These are phyloP conservation scores for Ormyrus pomaceus DNA, from an alignment of 2,888 invertebrate species.

Conservation along the genomic window DNA sequence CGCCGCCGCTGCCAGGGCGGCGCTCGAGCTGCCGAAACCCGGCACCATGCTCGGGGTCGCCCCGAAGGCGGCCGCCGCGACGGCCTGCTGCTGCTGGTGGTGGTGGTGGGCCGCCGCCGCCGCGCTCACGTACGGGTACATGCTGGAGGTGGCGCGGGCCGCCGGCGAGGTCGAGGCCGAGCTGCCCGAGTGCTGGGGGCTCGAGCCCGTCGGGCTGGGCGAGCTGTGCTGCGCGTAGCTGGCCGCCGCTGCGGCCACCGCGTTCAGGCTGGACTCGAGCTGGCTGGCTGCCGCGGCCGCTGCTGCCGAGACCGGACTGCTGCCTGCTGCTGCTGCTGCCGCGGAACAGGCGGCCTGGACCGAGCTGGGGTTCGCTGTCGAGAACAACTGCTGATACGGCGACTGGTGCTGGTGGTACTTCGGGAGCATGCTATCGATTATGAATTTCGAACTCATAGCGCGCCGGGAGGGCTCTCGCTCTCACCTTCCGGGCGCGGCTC, in stretches of 20 bases:
- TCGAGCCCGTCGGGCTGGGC: slow-evolving; percentile 83
- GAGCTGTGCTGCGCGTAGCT: slow-evolving; percentile 81
- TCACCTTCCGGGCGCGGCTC: slow-evolving; percentile 38
- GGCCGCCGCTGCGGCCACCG: slow-evolving; percentile 82
- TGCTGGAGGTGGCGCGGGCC: slow-evolving; percentile 83
- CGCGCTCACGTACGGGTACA: slow-evolving; percentile 92
- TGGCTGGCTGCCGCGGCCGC: slow-evolving; percentile 80
- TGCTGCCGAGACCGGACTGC: slow-evolving; percentile 42
- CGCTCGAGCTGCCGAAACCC: slow-evolving; percentile 78
- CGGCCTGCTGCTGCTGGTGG: slow-evolving; percentile 84
- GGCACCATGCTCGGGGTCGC: slow-evolving; percentile 82
- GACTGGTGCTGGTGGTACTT: slow-evolving; percentile 92
- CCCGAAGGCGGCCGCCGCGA: slow-evolving; percentile 81
- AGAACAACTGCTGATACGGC: slow-evolving; percentile 82
- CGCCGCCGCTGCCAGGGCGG: slow-evolving; percentile 80
- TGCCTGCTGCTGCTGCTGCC: slow-evolving; percentile 70
- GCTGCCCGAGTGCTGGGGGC: slow-evolving; percentile 83
- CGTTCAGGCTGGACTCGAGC: slow-evolving; percentile 81
- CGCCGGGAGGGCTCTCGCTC: slow-evolving; percentile 55
- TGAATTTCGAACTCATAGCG: slow-evolving; percentile 95
- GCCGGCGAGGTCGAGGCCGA: slow-evolving; percentile 82
- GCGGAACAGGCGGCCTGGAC: slow-evolving; percentile 68
- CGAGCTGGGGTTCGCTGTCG: slow-evolving; percentile 79
- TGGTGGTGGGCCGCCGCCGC: slow-evolving; percentile 82
- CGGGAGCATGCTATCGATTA: slow-evolving; percentile 98